Percentiles rank a stretch among this genome's conserved stretches.
Evolutionary conservation across 2,888 invertebrate genomes (phyloP).

Genomic region (Mylabris sibirica): DNA sequence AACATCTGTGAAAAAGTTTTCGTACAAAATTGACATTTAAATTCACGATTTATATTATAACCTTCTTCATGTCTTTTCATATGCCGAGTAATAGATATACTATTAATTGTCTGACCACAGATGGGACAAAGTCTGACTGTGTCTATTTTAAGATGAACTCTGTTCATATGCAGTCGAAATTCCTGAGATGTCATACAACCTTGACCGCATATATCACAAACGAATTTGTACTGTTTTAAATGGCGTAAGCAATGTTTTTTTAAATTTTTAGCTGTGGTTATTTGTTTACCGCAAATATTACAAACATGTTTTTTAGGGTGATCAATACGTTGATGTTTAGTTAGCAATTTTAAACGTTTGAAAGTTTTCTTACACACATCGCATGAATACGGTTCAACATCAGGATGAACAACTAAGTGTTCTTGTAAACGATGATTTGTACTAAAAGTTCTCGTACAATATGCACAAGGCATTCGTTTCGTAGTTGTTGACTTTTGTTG

Average conservation of each 20-base stretch:
- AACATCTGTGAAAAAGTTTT: neutral
- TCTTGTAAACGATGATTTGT: neutral
- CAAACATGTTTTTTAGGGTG: neutral
- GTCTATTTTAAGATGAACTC: neutral
- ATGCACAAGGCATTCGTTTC: neutral
- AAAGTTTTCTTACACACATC: neutral
- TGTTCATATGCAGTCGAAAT: neutral
- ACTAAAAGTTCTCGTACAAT: neutral
- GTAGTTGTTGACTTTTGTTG: neutral
- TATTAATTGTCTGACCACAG: neutral
- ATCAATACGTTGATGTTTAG: neutral
- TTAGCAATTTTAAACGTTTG: neutral
- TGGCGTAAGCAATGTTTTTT: constrained; percentile 62
- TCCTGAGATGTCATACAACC: constrained; percentile 45
- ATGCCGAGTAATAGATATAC: neutral
- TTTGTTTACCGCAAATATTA: constrained; percentile 14
- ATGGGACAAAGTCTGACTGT: neutral
- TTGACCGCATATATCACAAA: constrained; percentile 57
- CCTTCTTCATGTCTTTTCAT: neutral
- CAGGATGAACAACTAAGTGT: neutral
- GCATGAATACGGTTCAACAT: neutral
- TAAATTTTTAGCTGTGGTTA: constrained; percentile 23
- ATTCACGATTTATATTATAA: neutral
- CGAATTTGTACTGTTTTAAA: constrained; percentile 63
- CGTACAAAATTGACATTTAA: neutral